Base-by-base conservation (phyloP, 2,113 vertebrate species). In the Syrmaticus mikado region DNA sequence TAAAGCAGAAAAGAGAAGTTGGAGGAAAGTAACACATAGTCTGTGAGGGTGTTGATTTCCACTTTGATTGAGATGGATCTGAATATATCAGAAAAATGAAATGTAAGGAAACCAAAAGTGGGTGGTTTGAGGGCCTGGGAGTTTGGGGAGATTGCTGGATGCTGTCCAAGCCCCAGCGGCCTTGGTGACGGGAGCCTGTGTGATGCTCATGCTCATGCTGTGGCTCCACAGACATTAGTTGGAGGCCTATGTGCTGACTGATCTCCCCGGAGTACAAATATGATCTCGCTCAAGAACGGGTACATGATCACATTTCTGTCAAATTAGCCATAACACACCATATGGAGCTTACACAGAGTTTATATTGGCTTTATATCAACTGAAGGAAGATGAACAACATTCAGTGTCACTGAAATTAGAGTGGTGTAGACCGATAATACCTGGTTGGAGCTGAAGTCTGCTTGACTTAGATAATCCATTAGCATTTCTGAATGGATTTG, bases 221-320 rank as follows among this genome's bases (percentile, higher is more conserved):
- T 0, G 3, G 46, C 65, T 95, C 72, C 52, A 25, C 11, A 82
- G 73, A 61, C 76, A 36, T 93, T 94, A 88, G 15, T 27, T 4
- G 14, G 87, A 93, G 64, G 68, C 55, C 65, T 86, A 11, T 52
- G 73, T 72, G 85, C 73, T 84, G 77, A 96, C 80, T 92, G 85
- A 88, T 96, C 70, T 93, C 85, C 83, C 88, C 86, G 61, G 87
- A 93, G 70, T 46, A 92, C 77, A 84, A 94, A 94, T 84, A 75
- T 78, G 83, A 94, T 90, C 90, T 88, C 86, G 68, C 73, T 93
- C 76, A 84, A 84, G 85, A 92, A 86, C 0, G 43, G 86, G 74
- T 92, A 93, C 85, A 75, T 68, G 92, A 84, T 95, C 90, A 88
- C 90, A 92, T 95, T 96, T 92, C 90, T 94, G 88, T 96, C 96